These are phyloP conservation scores for Monoplex corrugatus DNA, from an alignment of 2,888 invertebrate genomes.

Conservation along the genomic window DNA sequence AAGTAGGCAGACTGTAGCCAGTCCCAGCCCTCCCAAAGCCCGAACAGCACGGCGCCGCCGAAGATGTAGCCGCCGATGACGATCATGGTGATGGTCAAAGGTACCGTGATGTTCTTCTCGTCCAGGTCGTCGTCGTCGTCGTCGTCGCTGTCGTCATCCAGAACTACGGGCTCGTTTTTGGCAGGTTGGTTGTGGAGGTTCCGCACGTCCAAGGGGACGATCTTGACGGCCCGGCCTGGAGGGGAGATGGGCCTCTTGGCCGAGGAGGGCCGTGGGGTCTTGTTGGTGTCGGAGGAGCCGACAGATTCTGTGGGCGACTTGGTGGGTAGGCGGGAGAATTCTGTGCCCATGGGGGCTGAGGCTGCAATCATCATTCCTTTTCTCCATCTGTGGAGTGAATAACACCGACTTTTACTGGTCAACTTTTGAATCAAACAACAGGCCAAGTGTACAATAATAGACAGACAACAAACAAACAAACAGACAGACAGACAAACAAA, in stretches of 20 bases:
- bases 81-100: slow-evolving; percentile 80
- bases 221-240: slow-evolving; percentile 63
- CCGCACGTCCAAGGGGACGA: slow-evolving; percentile 68
- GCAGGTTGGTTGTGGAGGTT: slow-evolving; percentile 61
- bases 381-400: not conserved
- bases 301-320: slow-evolving; percentile 63
- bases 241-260: slow-evolving; percentile 45
- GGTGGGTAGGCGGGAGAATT: slow-evolving; percentile 65
- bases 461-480: not conserved
- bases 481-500: no score
- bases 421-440: not conserved
- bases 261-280: slow-evolving; percentile 41
- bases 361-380: not conserved
- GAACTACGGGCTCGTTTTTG: slow-evolving; percentile 63
- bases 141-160: slow-evolving; percentile 70
- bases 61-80: slow-evolving; percentile 81
- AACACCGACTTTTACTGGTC: not conserved
- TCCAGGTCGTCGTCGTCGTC: slow-evolving; percentile 80
- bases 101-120: slow-evolving; percentile 79
- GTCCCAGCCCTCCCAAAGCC: slow-evolving; percentile 80
- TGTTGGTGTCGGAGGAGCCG: slow-evolving; percentile 53
- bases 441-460: not conserved
- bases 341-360: slow-evolving; percentile 48
- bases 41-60: slow-evolving; percentile 80
- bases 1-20: slow-evolving; percentile 80